phyloP scores from a whole-genome alignment of 2,113 vertebrate species.

The Entelurus aequoreus region DNA sequence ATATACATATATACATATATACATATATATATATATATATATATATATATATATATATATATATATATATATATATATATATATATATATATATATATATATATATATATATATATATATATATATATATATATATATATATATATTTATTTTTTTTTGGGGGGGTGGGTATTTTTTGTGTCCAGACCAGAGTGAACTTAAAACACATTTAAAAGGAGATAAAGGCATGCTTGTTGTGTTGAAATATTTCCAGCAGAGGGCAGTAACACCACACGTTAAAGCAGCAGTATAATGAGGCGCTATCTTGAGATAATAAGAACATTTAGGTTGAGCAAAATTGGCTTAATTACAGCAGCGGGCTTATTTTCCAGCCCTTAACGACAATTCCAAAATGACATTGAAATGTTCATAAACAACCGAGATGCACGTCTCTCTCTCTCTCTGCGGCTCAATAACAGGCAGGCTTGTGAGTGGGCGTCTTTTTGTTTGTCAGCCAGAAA shows the following conservation, averaged over 20 bases:
- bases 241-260: conserved; percentile 44
- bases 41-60: no score
- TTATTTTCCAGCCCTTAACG: background rate
- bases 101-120: no score
- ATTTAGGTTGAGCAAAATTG: background rate
- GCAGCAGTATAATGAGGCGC: background rate
- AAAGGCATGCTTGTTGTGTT: background rate
- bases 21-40: no score
- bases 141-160: no score
- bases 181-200: no score
- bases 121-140: no score
- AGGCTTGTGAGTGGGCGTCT: background rate
- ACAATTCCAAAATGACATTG: background rate
- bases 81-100: no score
- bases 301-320: background rate
- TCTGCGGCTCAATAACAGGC: background rate
- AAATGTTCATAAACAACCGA: background rate
- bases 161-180: no score
- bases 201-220: background rate
- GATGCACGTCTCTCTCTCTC: background rate
- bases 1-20: no score
- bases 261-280: conserved; percentile 25
- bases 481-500: conserved; percentile 1
- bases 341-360: background rate
- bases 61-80: no score